Conservation (phyloP, 2,113 vertebrate genomes). For the Procavia capensis region DNA sequence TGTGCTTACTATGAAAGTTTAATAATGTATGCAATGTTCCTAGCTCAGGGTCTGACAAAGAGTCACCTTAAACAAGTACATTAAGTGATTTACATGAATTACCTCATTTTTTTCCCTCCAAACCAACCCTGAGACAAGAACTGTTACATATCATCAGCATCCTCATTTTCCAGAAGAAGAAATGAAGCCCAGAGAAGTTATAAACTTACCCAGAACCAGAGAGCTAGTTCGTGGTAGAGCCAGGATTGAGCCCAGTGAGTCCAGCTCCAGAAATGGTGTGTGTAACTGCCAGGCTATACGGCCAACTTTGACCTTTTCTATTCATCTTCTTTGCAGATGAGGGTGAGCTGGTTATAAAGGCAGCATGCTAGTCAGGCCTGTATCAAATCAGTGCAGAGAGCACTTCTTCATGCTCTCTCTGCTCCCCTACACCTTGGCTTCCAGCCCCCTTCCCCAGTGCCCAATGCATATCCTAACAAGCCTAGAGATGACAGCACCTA, state of each 20-base stretch:
- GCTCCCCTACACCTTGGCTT: rapidly evolving
- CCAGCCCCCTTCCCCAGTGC: rapidly evolving
- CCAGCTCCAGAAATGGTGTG: not conserved
- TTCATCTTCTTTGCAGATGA: not conserved
- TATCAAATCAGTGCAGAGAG: too few species aligned
- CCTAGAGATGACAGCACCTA: rapidly evolving
- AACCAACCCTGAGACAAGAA: not conserved
- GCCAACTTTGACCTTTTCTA: not conserved
- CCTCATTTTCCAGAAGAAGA: not conserved
- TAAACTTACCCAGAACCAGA: not conserved
- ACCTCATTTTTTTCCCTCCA: not conserved
- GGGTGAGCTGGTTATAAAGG: not conserved
- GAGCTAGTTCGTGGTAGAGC: not conserved
- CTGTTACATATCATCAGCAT: not conserved
- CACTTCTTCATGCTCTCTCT: too few species aligned
- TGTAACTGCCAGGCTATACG: not conserved
- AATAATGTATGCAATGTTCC: not conserved
- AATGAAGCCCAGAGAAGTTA: not conserved
- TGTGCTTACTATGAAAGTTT: not conserved
- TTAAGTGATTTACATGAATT: not conserved
- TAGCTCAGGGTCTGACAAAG: not conserved
- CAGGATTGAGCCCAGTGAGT: not conserved
- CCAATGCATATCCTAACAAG: not conserved
- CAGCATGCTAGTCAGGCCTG: too few species aligned
- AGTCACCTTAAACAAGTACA: not conserved